A percentile compares a stretch with the other conserved stretches of the same genome.
Evolutionary conservation across 2,113 vertebrate genomes (phyloP).

Genomic region (Heterochromis multidens): DNA sequence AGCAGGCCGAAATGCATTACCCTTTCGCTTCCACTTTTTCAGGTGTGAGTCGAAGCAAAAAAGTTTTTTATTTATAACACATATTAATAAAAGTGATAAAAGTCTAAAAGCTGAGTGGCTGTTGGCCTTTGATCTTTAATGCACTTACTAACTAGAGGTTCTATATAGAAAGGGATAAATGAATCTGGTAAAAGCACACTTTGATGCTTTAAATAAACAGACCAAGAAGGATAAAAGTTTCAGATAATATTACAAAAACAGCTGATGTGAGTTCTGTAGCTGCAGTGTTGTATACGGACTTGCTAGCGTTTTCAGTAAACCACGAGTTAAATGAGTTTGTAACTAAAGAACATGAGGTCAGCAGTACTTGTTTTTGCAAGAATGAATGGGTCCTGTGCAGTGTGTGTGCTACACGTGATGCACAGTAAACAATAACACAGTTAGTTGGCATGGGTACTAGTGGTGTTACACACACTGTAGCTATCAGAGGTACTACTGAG

Average conservation of each 20-base stretch:
- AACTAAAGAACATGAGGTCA: not conserved
- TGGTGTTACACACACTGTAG: not conserved
- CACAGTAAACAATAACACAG: not conserved
- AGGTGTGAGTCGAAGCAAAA: not conserved
- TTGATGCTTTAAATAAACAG: not conserved
- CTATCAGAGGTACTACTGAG: not conserved
- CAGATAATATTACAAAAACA: not conserved
- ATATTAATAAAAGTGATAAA: not conserved
- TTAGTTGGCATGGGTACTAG: not conserved
- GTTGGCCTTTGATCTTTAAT: not conserved
- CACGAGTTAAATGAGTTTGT: not conserved
- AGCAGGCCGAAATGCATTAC: not conserved
- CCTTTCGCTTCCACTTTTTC: not conserved
- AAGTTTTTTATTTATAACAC: not conserved
- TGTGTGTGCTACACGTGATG: not conserved
- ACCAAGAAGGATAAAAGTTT: not conserved
- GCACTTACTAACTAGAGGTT: not conserved
- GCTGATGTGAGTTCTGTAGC: not conserved
- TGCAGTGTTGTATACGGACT: not conserved
- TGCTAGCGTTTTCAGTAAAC: not conserved
- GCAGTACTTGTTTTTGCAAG: not conserved
- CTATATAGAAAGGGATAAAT: not conserved
- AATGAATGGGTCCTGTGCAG: not conserved
- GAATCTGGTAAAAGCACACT: not conserved
- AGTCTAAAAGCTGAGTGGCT: not conserved